A percentile compares a stretch with the other conserved stretches of the same genome.
Evolutionary conservation across 2,888 invertebrate species (phyloP).

Genomic region (Stenchaetothrips biformis): DNA sequence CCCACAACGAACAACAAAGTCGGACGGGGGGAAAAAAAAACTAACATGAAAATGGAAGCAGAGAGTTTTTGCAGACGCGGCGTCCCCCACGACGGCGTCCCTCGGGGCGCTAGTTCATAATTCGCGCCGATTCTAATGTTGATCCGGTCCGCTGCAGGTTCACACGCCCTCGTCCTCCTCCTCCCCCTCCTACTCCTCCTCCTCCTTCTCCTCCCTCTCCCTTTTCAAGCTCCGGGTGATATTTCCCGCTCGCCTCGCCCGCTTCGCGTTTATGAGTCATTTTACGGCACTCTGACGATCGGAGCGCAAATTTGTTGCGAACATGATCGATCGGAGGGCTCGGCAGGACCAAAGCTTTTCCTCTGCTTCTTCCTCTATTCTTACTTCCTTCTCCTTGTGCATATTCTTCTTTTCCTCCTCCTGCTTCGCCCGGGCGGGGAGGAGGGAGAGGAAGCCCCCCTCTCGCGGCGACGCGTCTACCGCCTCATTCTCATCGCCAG

Average conservation of each 20-base stretch:
- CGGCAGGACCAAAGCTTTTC: no score
- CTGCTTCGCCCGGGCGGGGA: neutral
- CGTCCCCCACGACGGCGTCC: no score
- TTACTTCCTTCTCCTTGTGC: neutral
- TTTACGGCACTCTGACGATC: conserved; percentile 6
- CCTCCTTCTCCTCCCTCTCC: no score
- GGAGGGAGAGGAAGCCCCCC: neutral
- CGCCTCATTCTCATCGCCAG: neutral
- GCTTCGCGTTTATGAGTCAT: conserved; percentile 3
- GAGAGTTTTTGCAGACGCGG: no score
- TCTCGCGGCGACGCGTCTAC: neutral
- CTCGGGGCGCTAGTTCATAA: no score
- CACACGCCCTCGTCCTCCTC: neutral
- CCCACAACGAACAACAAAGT: no score
- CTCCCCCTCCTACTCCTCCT: neutral
- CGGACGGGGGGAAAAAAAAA: no score
- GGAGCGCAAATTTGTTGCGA: conserved; percentile 1
- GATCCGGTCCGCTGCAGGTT: no score
- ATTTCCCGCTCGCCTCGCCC: no score
- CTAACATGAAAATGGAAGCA: no score
- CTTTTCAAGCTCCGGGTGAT: neutral
- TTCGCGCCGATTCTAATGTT: no score
- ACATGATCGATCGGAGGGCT: neutral
- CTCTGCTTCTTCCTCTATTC: neutral
- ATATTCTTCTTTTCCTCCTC: no score